A percentile compares a stretch with the other conserved stretches of the same genome.
Conservation (phyloP, 2,888 invertebrate genomes). For the Exephanes ischioxanthus region DNA sequence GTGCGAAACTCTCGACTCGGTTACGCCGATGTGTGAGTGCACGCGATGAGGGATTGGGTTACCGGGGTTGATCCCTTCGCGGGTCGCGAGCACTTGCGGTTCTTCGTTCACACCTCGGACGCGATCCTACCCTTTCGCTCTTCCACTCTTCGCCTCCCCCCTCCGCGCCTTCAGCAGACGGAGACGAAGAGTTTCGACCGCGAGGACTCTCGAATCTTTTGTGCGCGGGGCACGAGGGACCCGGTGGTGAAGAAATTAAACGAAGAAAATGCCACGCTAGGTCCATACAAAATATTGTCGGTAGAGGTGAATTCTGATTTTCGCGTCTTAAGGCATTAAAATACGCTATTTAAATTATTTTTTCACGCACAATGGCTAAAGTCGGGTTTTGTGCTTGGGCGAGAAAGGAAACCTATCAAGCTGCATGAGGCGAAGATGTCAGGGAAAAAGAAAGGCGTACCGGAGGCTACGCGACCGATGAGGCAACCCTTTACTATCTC, state of each 20-base stretch:
- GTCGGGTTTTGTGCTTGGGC: not conserved
- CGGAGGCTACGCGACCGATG: conserved; percentile 35
- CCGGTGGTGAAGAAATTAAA: not conserved
- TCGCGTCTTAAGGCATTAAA: not conserved
- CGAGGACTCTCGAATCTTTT: conserved; percentile 10
- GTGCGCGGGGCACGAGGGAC: not conserved
- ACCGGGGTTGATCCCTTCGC: conserved; percentile 78
- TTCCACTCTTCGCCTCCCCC: not conserved
- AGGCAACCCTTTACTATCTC: conserved; percentile 1
- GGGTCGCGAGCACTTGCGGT: conserved; percentile 80
- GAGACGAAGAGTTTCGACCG: conserved; percentile 10
- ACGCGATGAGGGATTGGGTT: conserved; percentile 76
- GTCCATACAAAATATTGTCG: not conserved
- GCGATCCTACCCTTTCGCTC: conserved; percentile 42
- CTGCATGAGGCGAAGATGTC: conserved; percentile 3
- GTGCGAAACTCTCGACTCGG: conserved; percentile 39
- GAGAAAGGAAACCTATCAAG: conserved; percentile 11
- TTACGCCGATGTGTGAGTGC: conserved; percentile 16
- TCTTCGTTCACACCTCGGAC: conserved; percentile 83
- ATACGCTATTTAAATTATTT: not conserved
- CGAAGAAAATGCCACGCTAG: not conserved
- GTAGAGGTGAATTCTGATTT: not conserved
- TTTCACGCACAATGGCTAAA: not conserved
- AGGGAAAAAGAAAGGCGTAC: conserved; percentile 9
- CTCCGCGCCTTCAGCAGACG: not conserved